Percentiles rank a stretch among this genome's conserved stretches.
Evolutionary conservation across 2,797 vertebrate species (phyloP).

Genomic region (Myripristis jacobus): DNA sequence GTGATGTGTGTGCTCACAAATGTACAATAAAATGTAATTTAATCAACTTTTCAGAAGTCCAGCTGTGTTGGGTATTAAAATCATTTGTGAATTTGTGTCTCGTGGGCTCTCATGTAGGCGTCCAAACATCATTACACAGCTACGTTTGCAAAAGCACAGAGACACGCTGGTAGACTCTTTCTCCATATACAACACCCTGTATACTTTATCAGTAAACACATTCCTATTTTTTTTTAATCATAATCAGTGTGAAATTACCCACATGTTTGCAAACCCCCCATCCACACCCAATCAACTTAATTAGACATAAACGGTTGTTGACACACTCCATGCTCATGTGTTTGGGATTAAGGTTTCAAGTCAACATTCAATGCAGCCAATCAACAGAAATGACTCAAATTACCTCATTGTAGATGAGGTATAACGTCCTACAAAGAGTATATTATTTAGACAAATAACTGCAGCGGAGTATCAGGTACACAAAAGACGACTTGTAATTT

Average conservation of each 20-base stretch:
- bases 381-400: not conserved
- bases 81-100: too few relatives aligned
- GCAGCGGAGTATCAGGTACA: not conserved
- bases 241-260: not conserved
- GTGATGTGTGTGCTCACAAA: conserved; percentile 27
- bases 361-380: not conserved
- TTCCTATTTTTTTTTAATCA: not conserved
- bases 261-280: not conserved
- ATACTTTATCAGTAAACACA: not conserved
- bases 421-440: not conserved
- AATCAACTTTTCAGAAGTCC: conserved; percentile 15
- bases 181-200: too few relatives aligned
- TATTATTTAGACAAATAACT: not conserved
- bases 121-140: not conserved
- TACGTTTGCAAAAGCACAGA: not conserved
- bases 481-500: not conserved
- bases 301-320: not conserved
- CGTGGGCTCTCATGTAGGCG: too few relatives aligned
- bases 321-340: not conserved
- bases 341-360: not conserved
- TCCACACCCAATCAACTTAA: not conserved
- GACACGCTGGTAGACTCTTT: not conserved
- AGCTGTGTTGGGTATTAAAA: not conserved
- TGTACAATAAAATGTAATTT: conserved; percentile 10
- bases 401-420: not conserved